A percentile compares a stretch with the other conserved stretches of the same genome.
Conservation (phyloP, 2,888 invertebrate species). For the Ernsta delagoae region DNA sequence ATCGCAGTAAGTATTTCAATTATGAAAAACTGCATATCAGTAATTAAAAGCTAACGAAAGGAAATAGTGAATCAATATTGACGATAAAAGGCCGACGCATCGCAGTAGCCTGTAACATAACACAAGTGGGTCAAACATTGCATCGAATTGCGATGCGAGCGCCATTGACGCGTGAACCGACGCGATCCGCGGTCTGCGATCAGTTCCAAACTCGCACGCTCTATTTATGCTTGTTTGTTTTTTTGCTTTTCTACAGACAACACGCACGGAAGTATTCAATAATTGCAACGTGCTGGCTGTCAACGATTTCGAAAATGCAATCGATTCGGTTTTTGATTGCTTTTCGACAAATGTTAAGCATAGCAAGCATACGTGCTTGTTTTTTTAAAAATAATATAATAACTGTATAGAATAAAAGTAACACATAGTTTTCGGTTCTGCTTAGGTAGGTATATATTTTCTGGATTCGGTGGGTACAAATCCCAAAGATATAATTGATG, state of each 20-base stretch:
- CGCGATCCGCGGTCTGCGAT: slow-evolving; percentile 59
- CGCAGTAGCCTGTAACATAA: slow-evolving; percentile 52
- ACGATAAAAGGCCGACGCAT: slow-evolving; percentile 1
- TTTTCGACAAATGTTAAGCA: too few relatives aligned
- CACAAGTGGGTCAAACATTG: slow-evolving; percentile 76
- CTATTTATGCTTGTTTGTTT: slow-evolving; percentile 64
- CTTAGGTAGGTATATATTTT: too few relatives aligned
- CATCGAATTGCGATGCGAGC: slow-evolving; percentile 62
- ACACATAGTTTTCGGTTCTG: too few relatives aligned
- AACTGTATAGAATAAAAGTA: too few relatives aligned
- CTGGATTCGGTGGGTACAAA: too few relatives aligned
- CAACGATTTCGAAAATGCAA: slow-evolving; percentile 26
- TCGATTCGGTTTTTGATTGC: background rate
- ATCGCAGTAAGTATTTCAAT: background rate
- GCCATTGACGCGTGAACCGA: slow-evolving; percentile 65
- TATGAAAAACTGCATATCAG: background rate
- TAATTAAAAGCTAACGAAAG: background rate
- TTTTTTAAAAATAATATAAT: too few relatives aligned
- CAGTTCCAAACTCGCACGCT: slow-evolving; percentile 74
- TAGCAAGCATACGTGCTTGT: too few relatives aligned
- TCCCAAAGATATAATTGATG: too few relatives aligned
- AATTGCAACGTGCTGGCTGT: slow-evolving; percentile 25
- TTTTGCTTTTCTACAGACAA: slow-evolving; percentile 36
- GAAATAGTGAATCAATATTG: background rate
- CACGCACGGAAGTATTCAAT: slow-evolving; percentile 42